Evolutionary conservation across 2,113 vertebrate species (phyloP), one percentile per base, ranked within the genome.

Genomic region (Nycticryphes semicollaris): DNA sequence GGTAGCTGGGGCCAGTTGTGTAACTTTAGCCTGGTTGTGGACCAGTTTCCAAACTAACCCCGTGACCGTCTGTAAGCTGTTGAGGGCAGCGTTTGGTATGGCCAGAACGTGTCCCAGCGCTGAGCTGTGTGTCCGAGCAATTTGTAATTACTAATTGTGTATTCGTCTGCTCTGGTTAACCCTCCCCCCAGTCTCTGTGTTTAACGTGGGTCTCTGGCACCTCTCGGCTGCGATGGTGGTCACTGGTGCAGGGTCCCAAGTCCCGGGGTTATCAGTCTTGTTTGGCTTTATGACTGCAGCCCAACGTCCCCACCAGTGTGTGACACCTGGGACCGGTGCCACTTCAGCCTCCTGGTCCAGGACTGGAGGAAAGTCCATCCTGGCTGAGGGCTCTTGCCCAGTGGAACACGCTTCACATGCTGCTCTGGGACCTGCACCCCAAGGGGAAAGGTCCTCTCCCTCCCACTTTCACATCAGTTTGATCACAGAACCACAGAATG

Each of bases 1-100:
- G 83, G 64, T 30, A 78, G 69, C 78, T 39, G 56, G 93, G 90
- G 90, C 87, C 90, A 87, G 87, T 78, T 82, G 95, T 11, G 22
- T 92, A 79, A 90, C 67, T 73, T 53, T 74, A 84, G 94, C 75
- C 90, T 83, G 91, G 74, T 45, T 89, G 47, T 72, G 77, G 59
- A 70, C 89, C 66, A 2, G 74, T 70, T 82, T 86, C 82, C 76
- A 76, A 89, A 94, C 94, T 92, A 77, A 78, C 88, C 54, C 68
- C 2, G 3, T 53, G 54, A 56, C 39, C 5, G 4, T 53, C 87
- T 78, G 74, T 35, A 19, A 96, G 82, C 84, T 79, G 79, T 74
- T 54, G 16, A 45, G 37, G 60, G 50, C n/a, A 84, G 28, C 0
- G 1, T 47, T 79, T 37, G 84, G 84, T 19, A 14, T 1, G 33